These are phyloP conservation scores for Trissolcus brochymenae DNA, from an alignment of 2,888 invertebrate species.

Conservation along the genomic window DNA sequence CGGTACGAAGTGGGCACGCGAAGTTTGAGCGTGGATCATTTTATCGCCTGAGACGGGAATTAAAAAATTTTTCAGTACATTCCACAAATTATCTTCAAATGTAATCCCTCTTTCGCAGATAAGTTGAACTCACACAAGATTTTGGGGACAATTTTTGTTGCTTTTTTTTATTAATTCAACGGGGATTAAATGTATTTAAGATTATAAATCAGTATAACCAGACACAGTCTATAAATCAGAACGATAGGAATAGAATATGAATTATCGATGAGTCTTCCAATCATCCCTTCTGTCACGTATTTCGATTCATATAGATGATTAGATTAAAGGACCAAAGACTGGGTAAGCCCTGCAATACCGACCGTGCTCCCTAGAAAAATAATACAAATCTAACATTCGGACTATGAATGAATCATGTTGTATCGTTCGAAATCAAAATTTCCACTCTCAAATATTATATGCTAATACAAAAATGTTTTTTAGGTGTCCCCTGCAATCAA, in stretches of 20 bases:
- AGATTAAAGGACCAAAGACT: slow-evolving; percentile 23
- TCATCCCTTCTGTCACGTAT: slow-evolving; percentile 38
- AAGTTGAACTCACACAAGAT: too few species aligned
- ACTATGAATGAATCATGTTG: not conserved
- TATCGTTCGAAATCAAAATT: too few species aligned
- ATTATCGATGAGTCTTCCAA: slow-evolving; percentile 21
- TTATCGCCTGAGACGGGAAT: slow-evolving; percentile 61
- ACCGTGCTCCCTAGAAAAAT: slow-evolving; percentile 7
- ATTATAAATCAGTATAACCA: too few species aligned
- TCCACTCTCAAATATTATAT: too few species aligned
- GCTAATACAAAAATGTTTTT: too few species aligned
- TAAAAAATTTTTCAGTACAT: slow-evolving; percentile 63
- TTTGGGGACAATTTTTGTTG: too few species aligned
- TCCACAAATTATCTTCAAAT: slow-evolving; percentile 58
- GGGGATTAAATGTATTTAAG: too few species aligned
- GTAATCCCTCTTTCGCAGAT: too few species aligned
- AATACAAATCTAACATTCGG: not conserved
- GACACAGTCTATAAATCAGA: not conserved
- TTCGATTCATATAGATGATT: slow-evolving; percentile 28
- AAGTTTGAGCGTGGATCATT: slow-evolving; percentile 60
- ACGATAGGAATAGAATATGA: slow-evolving; percentile 13
- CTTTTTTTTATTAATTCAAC: too few species aligned
- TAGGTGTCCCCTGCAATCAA: too few species aligned
- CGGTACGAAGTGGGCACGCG: slow-evolving; percentile 58
- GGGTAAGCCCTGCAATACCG: slow-evolving; percentile 12